Evolutionary conservation across 2,113 vertebrate genomes (phyloP).

Genomic region (Centropus bengalensis): DNA sequence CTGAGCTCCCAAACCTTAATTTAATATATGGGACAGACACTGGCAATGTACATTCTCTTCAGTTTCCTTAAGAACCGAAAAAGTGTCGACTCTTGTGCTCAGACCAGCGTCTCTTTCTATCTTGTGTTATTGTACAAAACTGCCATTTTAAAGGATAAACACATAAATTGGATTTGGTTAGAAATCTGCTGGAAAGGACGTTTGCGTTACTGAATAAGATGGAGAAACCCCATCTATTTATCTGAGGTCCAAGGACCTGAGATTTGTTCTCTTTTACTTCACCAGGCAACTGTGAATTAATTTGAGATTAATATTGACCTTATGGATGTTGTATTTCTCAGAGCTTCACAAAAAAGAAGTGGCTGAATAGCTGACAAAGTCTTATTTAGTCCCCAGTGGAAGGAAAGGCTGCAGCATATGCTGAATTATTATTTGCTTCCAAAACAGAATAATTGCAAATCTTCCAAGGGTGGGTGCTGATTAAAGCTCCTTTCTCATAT

Average conservation of each 20-base stretch:
- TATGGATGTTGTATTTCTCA: neutral
- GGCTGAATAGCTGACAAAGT: neutral
- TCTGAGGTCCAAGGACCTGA: neutral
- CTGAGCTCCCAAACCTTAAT: neutral
- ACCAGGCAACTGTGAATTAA: neutral
- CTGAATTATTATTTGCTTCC: neutral
- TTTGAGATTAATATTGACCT: neutral
- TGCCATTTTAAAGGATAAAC: neutral
- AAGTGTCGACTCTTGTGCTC: neutral
- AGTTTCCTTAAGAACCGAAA: neutral
- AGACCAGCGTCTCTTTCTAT: neutral
- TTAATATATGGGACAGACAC: neutral
- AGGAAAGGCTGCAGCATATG: neutral
- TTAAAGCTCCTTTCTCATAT: neutral
- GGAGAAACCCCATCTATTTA: neutral
- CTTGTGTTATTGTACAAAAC: neutral
- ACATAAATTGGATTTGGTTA: neutral
- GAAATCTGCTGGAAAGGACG: neutral
- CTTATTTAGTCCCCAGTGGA: neutral
- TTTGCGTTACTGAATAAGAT: neutral
- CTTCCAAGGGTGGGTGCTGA: neutral
- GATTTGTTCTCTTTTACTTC: neutral
- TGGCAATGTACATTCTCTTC: neutral
- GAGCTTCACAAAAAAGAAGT: neutral
- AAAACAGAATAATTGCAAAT: neutral